Base-by-base conservation (phyloP, 2,113 vertebrate species). In the Podarcis raffonei region DNA sequence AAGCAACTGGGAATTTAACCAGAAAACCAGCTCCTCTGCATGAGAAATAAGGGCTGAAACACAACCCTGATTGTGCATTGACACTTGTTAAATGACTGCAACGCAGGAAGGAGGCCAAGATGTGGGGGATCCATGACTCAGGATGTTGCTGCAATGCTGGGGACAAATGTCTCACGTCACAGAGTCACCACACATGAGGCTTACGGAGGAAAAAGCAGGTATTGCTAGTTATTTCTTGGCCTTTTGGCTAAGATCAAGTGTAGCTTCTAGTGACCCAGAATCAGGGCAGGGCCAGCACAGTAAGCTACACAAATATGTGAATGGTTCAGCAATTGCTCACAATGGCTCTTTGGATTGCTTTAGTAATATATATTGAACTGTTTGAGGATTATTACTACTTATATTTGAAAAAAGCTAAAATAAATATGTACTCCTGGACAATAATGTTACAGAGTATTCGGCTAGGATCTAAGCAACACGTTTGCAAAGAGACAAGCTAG, bases 391-490 rank as follows among this genome's bases (percentile, higher is more conserved):
- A 25, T 4, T 25, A 53, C 48, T 53, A 53, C 82, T 86, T 53
- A 1, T 25, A 25, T 30, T 53, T 53, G 9, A 11, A 11, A 11
- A 53, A 53, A 53, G 48, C 48, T 53, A 11, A 53, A 53, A 53
- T 53, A 42, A 72, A 76, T 83, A 85, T 81, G 0, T 59, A 11
- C 83, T 92, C 90, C 30, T 87, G 83, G 65, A 68, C 90, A 93
- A 75, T 71, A 79, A 32, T 8, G 15, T 15, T 30, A 25, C 66
- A 25, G 1, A 62, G 59, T 62, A 27, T 69, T 69, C 23, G 25
- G 66, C 8, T 11, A 30, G 59, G 23, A 69, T 69, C 66, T 69
- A 32, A 30, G 20, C n/a, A 30, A 72, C 9, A 27, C 3, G 59
- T 15, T 20, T 18, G 59, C 11, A 69, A 69, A 23, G 66, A 69